Evolutionary conservation across 2,113 vertebrate species (phyloP), one percentile per base, ranked within the genome.

Genomic region (Lampris megalopsis): DNA sequence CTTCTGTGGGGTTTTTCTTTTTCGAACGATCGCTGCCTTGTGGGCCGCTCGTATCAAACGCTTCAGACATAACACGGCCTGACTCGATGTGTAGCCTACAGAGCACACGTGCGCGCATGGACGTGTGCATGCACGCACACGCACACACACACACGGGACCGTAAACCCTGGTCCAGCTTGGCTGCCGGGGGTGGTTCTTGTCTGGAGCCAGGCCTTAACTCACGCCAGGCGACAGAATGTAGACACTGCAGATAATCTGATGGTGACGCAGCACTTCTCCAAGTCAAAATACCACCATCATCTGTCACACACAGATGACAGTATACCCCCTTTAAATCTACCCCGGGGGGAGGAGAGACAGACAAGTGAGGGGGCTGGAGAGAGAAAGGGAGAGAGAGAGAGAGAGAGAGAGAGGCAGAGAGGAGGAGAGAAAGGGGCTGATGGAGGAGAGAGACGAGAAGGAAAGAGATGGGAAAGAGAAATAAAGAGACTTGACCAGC

Each of bases 271-370:
- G 79, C 75, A 71, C 67, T 72, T 66, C 24, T 82, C 9, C 38
- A 68, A 81, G 70, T 73, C 64, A 75, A 72, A 90, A 83, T 72
- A 65, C 5, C 45, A 70, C 45, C 56, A 50, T 68, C 66, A 75
- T 85, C 75, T 71, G 68, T 84, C 86, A 79, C 66, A 79, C 40
- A 72, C 57, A 56, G 40, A 37, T 65, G 40, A 6, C 37, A 47
- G 56, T 69, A 71, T 4, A 47, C 38, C 63, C n/a, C 57, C 73
- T 58, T 37, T 73, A 76, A 77, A 81, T 75, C 63, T 81, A 77
- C 40, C 57, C 41, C 43, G 49, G 53, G 49, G 58, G 62, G 71
- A 36, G 37, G 47, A 40, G 13, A 24, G 65, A 58, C 4, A 36
- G 47, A 75, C 48, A 37, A 40, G 6, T 2, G 54, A 40, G 9